phyloP scores from a whole-genome alignment of 2,113 vertebrate species.

The Ginglymostoma cirratum region DNA sequence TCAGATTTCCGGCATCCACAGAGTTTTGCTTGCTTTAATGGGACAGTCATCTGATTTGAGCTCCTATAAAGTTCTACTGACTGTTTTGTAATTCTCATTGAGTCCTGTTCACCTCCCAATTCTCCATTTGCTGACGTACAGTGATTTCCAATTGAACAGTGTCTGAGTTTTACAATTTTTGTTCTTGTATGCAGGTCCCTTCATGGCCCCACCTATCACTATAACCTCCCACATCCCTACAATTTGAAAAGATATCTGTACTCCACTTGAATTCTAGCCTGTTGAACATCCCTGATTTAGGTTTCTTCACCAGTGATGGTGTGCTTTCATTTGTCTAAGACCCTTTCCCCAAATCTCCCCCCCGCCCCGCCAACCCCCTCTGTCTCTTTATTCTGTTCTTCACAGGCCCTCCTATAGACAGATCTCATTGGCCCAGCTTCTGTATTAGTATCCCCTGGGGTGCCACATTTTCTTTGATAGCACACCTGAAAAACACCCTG shows the following conservation, averaged over 20 bases:
- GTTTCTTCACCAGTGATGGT: not conserved
- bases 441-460: not conserved
- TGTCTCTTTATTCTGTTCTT: not conserved
- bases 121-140: too few relatives aligned
- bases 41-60: too few relatives aligned
- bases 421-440: not conserved
- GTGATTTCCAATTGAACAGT: too few relatives aligned
- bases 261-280: not conserved
- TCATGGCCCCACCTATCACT: not conserved
- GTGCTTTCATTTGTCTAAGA: not conserved
- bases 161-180: not conserved
- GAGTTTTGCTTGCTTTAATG: too few relatives aligned
- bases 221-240: too few relatives aligned
- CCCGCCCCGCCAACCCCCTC: accelerated
- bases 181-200: not conserved
- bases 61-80: too few relatives aligned
- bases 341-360: not conserved
- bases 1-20: too few relatives aligned
- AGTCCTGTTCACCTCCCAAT: too few relatives aligned
- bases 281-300: not conserved
- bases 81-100: too few relatives aligned
- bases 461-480: not conserved
- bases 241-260: too few relatives aligned
- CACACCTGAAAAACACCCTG: not conserved
- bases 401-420: not conserved